These are phyloP conservation scores for Coluber constrictor DNA, from an alignment of 2,797 vertebrate genomes.

Conservation along the genomic window DNA sequence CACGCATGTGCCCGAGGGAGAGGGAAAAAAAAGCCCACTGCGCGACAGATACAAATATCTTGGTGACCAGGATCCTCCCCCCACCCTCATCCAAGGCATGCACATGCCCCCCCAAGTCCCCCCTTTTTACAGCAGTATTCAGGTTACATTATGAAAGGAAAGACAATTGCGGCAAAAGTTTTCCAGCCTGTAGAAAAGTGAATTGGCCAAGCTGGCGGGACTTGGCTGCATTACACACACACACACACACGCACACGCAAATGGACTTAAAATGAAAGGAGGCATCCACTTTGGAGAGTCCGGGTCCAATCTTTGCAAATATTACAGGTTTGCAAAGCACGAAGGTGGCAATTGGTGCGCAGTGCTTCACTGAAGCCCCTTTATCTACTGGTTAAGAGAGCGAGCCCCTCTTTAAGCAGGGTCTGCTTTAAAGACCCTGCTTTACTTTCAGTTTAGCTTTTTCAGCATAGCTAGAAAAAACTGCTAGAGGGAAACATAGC, in stretches of 20 bases:
- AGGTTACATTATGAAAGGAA: neutral
- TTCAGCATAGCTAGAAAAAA: too few relatives aligned
- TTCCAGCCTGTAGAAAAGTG: neutral
- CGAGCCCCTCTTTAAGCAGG: neutral
- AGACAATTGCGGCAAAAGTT: neutral
- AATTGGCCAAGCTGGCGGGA: neutral
- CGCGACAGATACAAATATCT: neutral
- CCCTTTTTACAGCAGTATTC: neutral
- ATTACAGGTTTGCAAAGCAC: slow-evolving; percentile 14
- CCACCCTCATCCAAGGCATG: neutral
- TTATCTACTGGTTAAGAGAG: neutral
- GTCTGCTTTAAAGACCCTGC: too few relatives aligned
- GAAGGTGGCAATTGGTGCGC: neutral
- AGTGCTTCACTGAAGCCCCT: neutral
- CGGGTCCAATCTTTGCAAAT: neutral
- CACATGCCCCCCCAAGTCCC: neutral
- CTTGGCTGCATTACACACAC: neutral
- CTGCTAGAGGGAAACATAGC: too few relatives aligned
- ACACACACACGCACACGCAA: neutral
- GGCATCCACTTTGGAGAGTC: neutral
- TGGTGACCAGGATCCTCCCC: neutral
- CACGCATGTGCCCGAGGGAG: neutral
- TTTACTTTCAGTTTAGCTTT: too few relatives aligned
- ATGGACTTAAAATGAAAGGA: neutral
- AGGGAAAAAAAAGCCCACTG: neutral